A percentile compares a stretch with the other conserved stretches of the same genome.
Evolutionary conservation across 64 coral and sea anemone genomes (phyloP).

Genomic region (Dendrophyllia cribrosa): DNA sequence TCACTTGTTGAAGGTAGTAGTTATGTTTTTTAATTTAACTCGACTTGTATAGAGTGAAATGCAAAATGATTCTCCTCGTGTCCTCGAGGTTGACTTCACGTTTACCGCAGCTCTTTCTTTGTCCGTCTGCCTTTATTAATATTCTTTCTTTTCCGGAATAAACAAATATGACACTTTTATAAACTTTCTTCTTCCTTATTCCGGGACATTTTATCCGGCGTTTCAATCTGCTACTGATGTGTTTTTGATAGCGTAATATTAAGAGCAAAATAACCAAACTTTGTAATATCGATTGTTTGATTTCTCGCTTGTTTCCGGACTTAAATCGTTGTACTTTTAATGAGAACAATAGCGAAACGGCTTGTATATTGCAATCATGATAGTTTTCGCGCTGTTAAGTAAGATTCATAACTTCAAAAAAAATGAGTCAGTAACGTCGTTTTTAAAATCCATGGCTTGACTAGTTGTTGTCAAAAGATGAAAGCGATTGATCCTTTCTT

Average conservation of each 20-base stretch:
- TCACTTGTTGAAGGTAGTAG: background rate
- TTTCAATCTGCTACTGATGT: background rate
- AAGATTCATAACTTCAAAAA: background rate
- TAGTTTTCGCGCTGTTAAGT: background rate
- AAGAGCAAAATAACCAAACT: background rate
- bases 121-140: conserved; percentile 15
- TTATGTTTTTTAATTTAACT: background rate
- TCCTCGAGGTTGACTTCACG: background rate
- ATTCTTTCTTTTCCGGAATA: background rate
- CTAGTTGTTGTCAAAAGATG: background rate
- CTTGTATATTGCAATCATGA: background rate
- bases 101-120: background rate
- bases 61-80: background rate
- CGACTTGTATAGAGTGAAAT: too few species aligned
- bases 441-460: background rate
- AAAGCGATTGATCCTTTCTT: background rate
- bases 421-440: background rate
- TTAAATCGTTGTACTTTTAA: background rate
- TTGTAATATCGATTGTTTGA: background rate
- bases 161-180: conserved; percentile 42
- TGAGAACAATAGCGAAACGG: background rate
- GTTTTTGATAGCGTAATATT: background rate
- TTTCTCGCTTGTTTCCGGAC: background rate
- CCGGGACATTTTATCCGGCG: conserved; percentile 21
- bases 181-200: conserved; percentile 16